Conservation (phyloP, 2,888 invertebrate species). For the Cheilosia impressa region DNA sequence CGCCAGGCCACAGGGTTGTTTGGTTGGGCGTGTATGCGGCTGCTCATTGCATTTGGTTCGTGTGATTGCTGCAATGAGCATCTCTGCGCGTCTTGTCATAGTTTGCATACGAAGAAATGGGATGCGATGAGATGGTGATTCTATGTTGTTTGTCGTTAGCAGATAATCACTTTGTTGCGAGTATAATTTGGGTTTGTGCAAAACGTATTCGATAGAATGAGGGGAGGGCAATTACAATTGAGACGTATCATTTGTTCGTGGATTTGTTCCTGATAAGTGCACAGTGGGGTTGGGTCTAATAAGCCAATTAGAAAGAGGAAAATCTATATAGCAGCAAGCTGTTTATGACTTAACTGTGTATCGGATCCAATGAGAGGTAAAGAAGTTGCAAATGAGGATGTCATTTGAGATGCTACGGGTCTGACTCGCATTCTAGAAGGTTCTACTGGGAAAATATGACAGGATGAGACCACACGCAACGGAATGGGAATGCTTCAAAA, state of each 20-base stretch:
- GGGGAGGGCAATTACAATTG: slow-evolving; percentile 11
- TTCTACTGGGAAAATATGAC: no score
- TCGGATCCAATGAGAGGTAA: neutral
- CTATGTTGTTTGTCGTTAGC: slow-evolving; percentile 38
- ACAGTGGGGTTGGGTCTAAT: slow-evolving; percentile 14
- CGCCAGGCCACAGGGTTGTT: slow-evolving; percentile 24
- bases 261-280: neutral
- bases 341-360: slow-evolving; percentile 22
- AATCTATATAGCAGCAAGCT: slow-evolving; percentile 32
- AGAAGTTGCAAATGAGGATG: neutral
- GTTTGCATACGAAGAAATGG: slow-evolving; percentile 15
- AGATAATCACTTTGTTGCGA: slow-evolving; percentile 61
- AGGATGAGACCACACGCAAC: no score
- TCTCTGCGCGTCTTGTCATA: neutral
- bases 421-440: neutral
- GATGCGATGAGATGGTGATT: neutral
- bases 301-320: slow-evolving; percentile 40
- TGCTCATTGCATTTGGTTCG: slow-evolving; percentile 30
- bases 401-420: no score
- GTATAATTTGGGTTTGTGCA: slow-evolving; percentile 16
- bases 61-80: slow-evolving; percentile 57
- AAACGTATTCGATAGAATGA: neutral
- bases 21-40: slow-evolving; percentile 31
- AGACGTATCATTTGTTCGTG: slow-evolving; percentile 18
- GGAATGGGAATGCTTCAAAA: no score